Evolutionary conservation across 1,140 invertebrate genomes (phyloP), one percentile per base, ranked within the genome.

Genomic region (Coenobita brevimanus): DNA sequence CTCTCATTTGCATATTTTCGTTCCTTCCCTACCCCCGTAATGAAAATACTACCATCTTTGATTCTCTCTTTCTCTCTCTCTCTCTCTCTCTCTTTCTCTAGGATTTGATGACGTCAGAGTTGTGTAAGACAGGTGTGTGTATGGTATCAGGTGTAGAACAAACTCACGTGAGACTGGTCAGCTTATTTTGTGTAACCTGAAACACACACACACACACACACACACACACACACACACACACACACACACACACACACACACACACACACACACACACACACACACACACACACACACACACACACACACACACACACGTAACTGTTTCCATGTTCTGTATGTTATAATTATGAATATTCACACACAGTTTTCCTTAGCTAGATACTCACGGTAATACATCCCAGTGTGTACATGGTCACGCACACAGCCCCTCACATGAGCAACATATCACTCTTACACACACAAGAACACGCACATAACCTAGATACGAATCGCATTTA

Each of bases 271-370:
- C 67, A 71, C 67, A 36, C 67, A 27, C 8, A 27, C 36, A 30
- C 67, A 71, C 67, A 71, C 67, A 71, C 67, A 71, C 24, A 71
- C 67, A 27, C 67, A 71, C 67, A 71, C 4, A 71, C 67, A 71
- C 67, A 30, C n/a, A 17, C 43, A 57, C 13, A 24, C 43, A 79
- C 76, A 54, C 46, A 33, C 54, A 27, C 6, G 46, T 50, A 6
- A 6, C 46, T 6, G 46, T 17, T 71, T 30, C 1, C 2, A 27
- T 17, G 6, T 30, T 30, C 30, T 30, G 15, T 36, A 17, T 15
- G 17, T 15, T 3, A 2, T 27, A 15, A 1, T 10, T 27, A 27
- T 36, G 8, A n/a, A n/a, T n/a, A n/a, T n/a, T n/a, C n/a, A n/a
- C n/a, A n/a, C n/a, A n/a, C n/a, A n/a, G n/a, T n/a, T n/a, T n/a